phyloP scores from a whole-genome alignment of 2,113 vertebrate species.

The Forbesichthys agassizii region DNA sequence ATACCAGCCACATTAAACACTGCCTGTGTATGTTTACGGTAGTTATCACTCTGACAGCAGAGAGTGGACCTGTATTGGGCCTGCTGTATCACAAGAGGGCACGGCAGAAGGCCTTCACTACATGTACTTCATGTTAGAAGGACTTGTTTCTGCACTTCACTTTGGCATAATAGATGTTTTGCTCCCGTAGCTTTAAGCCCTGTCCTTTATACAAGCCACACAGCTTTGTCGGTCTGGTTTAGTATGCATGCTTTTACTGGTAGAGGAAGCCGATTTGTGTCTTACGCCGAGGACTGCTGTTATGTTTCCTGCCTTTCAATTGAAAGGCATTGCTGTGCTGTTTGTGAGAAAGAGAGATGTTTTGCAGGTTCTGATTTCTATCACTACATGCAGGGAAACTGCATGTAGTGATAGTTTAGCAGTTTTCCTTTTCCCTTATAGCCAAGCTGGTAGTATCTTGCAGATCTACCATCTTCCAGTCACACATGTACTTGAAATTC shows the following conservation, averaged over 20 bases:
- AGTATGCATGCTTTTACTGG: conserved; percentile 10
- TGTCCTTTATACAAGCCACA: not conserved
- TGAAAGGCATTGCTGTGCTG: conserved; percentile 36
- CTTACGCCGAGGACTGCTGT: conserved; percentile 35
- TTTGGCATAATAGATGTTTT: conserved; percentile 4
- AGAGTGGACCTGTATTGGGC: not conserved
- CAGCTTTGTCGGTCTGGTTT: conserved; percentile 2
- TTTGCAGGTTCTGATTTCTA: conserved; percentile 27
- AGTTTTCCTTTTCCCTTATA: not conserved
- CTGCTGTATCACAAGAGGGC: too few species aligned
- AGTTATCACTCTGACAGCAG: not conserved
- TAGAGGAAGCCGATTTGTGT: conserved; percentile 39
- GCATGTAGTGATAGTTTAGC: not conserved
- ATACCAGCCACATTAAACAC: too few species aligned
- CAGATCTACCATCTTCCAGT: not conserved
- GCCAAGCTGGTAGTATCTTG: not conserved
- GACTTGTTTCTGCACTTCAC: not conserved
- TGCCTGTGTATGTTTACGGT: too few species aligned
- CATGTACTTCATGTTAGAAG: not conserved
- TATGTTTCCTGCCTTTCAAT: conserved; percentile 72
- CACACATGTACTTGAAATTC: not conserved
- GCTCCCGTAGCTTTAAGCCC: not conserved
- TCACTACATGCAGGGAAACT: not conserved
- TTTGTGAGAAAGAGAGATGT: conserved; percentile 17
- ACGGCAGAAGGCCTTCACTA: not conserved